A percentile compares a stretch with the other conserved stretches of the same genome.
Evolutionary conservation across 2,797 vertebrate species (phyloP).

Genomic region (Clarias fuscus): DNA sequence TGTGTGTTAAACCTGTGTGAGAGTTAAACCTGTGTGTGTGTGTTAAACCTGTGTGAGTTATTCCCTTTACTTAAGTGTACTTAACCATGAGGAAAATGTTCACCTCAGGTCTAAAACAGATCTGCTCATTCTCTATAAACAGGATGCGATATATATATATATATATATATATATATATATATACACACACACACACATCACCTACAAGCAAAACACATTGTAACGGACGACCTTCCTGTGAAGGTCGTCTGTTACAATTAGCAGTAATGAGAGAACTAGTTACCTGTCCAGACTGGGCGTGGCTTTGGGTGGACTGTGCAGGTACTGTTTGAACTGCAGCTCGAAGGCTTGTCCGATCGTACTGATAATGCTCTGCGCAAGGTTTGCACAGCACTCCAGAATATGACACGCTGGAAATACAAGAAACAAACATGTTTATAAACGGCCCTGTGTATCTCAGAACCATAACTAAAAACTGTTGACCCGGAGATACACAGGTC

Average conservation of each 20-base stretch:
- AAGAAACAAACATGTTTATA: slow-evolving; percentile 14
- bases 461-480: background rate
- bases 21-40: too few species aligned
- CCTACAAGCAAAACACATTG: background rate
- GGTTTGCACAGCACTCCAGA: slow-evolving; percentile 92
- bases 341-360: slow-evolving; percentile 98
- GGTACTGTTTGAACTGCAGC: slow-evolving; percentile 96
- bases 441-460: background rate
- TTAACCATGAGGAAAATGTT: too few species aligned
- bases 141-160: too few species aligned
- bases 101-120: too few species aligned
- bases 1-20: too few species aligned
- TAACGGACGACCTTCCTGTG: too few species aligned
- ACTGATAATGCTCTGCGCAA: slow-evolving; percentile 93
- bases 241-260: background rate
- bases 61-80: too few species aligned
- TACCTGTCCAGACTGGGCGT: slow-evolving; percentile 84
- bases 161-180: too few species aligned
- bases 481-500: background rate
- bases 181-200: too few species aligned
- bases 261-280: background rate
- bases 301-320: slow-evolving; percentile 91
- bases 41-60: too few species aligned
- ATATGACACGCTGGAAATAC: slow-evolving; percentile 88
- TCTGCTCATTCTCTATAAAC: too few species aligned